Base-by-base conservation (phyloP, 2,888 invertebrate genomes). In the Polydrusus tereticollis region DNA sequence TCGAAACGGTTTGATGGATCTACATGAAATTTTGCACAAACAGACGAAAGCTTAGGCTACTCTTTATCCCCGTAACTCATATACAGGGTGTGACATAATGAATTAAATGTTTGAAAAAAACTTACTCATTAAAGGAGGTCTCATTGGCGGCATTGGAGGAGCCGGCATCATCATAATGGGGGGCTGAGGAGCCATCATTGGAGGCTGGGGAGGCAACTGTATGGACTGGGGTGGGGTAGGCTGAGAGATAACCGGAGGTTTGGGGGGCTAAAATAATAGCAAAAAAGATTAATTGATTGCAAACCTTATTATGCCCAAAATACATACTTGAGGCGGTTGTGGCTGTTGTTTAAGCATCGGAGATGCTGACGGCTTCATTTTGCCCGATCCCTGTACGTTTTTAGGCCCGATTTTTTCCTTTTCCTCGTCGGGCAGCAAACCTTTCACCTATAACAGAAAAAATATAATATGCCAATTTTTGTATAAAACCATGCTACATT, bases 371-470 rank as follows among this genome's bases (percentile, higher is more conserved):
- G 60, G n/a, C 38, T 75, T 75, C 21, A 65, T 10, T 67, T 75
- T 75, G 29, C 20, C 36, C 1, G 45, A 63, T 82, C 85, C 5
- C 10, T 78, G 77, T 8, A 92, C 93, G 1, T 94, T 94, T 86
- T 93, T 95, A 0, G 97, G 98, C 0, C 98, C 98, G 78, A 98
- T 98, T 86, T 97, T 97, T 83, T 98, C 98, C 81, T 98, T 98
- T 83, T 97, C 97, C 83, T 97, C 97, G 82, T 98, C 98, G 0
- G 96, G 96, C 74, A 98, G 87, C 4, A 98, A 88, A 1, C 98
- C 98, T 85, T 98, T 97, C 0, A 95, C 84, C 83, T 83, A 73
- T 18, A 78, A 78, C n/a, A 63, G 26, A n/a, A n/a, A n/a, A n/a
- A n/a, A n/a, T n/a, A n/a, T n/a, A n/a, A n/a, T n/a, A n/a, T n/a